phyloP scores from a whole-genome alignment of 2,797 vertebrate genomes.

The Enteromius trimaculatus region DNA sequence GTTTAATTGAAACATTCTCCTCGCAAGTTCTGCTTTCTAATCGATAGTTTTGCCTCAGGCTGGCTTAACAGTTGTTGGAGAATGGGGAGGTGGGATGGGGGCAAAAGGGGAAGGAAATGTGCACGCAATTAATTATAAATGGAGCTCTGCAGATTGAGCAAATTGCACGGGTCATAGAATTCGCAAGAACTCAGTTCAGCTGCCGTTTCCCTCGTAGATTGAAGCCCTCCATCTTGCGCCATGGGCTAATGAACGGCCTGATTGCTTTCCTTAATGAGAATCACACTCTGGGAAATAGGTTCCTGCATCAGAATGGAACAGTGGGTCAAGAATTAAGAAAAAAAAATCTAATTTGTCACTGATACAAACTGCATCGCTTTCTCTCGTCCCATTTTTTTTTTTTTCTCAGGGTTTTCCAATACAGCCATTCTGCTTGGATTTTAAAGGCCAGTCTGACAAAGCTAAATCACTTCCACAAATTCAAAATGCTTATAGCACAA shows the following conservation, averaged over 20 bases:
- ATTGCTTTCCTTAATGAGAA: conserved; percentile 62
- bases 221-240: conserved; percentile 50
- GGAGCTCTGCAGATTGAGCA: conserved; percentile 54
- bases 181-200: conserved; percentile 43
- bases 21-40: conserved; percentile 58
- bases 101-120: conserved; percentile 38
- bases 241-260: conserved; percentile 58
- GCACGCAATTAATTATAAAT: conserved; percentile 58
- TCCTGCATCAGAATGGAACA: conserved; percentile 49
- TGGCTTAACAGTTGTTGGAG: conserved; percentile 43
- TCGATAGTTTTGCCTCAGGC: conserved; percentile 58
- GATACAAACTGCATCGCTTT: conserved; percentile 17
- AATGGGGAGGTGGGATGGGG: conserved; percentile 27
- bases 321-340: conserved; percentile 49
- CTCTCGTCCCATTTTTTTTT: background rate
- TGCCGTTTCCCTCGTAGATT: conserved; percentile 45
- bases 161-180: conserved; percentile 56
- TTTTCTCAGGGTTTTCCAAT: background rate
- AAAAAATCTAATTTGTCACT: conserved; percentile 45
- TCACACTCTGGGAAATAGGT: conserved; percentile 55
- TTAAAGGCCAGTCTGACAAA: conserved; percentile 1
- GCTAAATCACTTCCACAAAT: conserved; percentile 1
- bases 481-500: background rate
- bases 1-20: conserved; percentile 70
- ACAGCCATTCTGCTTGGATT: conserved; percentile 1